These are phyloP conservation scores for Plemyria rubiginata DNA, from an alignment of 2,888 invertebrate genomes.

Conservation along the genomic window DNA sequence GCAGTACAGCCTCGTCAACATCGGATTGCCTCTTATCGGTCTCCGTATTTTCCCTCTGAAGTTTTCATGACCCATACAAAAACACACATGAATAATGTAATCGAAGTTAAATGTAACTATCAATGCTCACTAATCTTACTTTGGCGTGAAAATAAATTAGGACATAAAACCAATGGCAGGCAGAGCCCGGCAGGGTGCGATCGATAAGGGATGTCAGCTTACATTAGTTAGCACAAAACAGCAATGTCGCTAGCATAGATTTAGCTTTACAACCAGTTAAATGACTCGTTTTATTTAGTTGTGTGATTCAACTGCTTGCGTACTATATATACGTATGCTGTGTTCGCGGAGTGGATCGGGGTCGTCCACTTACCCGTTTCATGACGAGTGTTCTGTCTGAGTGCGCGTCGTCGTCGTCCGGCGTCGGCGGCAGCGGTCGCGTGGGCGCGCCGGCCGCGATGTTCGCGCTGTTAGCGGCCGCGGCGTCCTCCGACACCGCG, in stretches of 20 bases:
- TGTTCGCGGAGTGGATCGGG: background rate
- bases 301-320: background rate
- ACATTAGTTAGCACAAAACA: slow-evolving; percentile 43
- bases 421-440: slow-evolving; percentile 96
- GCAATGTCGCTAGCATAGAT: slow-evolving; percentile 18
- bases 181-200: slow-evolving; percentile 32
- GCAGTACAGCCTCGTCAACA: slow-evolving; percentile 90
- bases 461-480: slow-evolving; percentile 66
- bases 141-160: slow-evolving; percentile 70
- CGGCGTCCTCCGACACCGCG: slow-evolving; percentile 56
- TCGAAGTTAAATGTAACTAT: slow-evolving; percentile 49
- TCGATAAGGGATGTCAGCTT: slow-evolving; percentile 33
- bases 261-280: slow-evolving; percentile 14
- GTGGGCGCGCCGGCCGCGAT: slow-evolving; percentile 91
- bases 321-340: slow-evolving; percentile 6
- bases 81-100: slow-evolving; percentile 71
- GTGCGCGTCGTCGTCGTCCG: slow-evolving; percentile 93
- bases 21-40: slow-evolving; percentile 81
- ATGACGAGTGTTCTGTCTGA: slow-evolving; percentile 96
- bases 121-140: slow-evolving; percentile 80
- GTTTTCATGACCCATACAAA: slow-evolving; percentile 78
- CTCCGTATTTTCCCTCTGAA: slow-evolving; percentile 72
- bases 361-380: slow-evolving; percentile 90
- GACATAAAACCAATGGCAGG: slow-evolving; percentile 31
- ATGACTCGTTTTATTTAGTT: background rate